Evolutionary conservation across 2,113 vertebrate genomes (phyloP).

Genomic region (Gymnorhina tibicen): DNA sequence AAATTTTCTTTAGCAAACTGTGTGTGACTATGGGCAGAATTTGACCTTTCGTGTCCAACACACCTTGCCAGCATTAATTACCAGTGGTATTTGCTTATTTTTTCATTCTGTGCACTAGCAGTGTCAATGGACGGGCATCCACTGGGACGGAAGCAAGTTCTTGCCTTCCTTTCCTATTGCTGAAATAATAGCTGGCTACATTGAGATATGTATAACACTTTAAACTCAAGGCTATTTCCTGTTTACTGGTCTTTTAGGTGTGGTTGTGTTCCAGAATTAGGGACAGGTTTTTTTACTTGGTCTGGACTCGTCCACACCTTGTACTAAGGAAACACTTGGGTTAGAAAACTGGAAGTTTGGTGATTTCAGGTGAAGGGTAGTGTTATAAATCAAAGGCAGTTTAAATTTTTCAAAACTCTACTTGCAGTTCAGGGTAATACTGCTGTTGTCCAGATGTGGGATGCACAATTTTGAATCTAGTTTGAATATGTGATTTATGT

Average conservation of each 20-base stretch:
- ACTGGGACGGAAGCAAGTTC: not conserved
- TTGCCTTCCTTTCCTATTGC: conserved; percentile 14
- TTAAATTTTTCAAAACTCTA: not conserved
- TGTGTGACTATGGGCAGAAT: not conserved
- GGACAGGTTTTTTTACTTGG: conserved; percentile 22
- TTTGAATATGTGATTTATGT: not conserved
- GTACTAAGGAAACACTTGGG: not conserved
- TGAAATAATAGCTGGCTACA: conserved; percentile 52
- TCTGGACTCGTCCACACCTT: not conserved
- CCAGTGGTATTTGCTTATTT: not conserved
- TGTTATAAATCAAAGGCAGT: not conserved
- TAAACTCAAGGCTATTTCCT: conserved; percentile 56
- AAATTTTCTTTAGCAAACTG: not conserved
- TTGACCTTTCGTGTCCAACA: not conserved
- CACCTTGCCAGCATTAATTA: not conserved
- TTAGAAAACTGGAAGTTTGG: not conserved
- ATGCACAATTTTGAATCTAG: not conserved
- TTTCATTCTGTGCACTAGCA: not conserved
- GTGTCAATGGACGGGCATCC: not conserved
- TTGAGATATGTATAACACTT: conserved; percentile 46
- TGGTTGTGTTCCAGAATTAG: conserved; percentile 52
- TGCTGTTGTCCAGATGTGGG: not conserved
- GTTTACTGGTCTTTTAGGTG: conserved; percentile 56
- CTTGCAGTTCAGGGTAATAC: not conserved
- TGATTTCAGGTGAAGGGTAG: not conserved